Base-by-base conservation (phyloP, 2,113 vertebrate genomes). In the Toxostoma redivivum region DNA sequence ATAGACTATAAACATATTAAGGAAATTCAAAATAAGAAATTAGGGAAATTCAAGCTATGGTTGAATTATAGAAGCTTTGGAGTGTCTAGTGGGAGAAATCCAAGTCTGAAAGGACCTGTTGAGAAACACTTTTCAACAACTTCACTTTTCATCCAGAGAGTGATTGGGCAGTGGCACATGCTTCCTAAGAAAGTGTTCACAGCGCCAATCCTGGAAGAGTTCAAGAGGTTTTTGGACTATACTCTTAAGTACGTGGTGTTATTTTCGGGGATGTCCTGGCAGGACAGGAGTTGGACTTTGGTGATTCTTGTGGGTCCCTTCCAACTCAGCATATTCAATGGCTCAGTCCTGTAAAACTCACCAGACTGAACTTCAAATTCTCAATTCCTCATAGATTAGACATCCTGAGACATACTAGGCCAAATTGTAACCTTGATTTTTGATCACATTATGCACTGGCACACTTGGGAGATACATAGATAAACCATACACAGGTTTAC, bases 401-500 rank as follows among this genome's bases (percentile, higher is more conserved):
- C 44, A 44, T 14, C 4, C n/a, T 76, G 24, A 85, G 19, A 51
- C 24, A 25, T 7, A 51, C 7, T 61, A 56, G 28, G 8, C 13
- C 11, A 67, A 74, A 64, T 7, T 56, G 0, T 47, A 31, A 24
- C 16, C 27, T 79, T 58, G 11, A 31, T 72, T 90, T 94, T 87
- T 71, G 17, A 44, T 70, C 15, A 47, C n/a, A 37, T 51, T 78
- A 22, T 35, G 7, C 13, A 11, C 15, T 58, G 40, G 7, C 15
- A 51, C 15, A 13, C 40, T 44, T 50, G 4, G 33, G 8, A 79
- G 14, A 31, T 33, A n/a, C 2, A 9, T 22, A 21, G 24, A 45
- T 2, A 11, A n/a, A 35, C 12, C 2, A 0, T 27, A 48, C 5
- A 7, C 35, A 28, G 48, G 3, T 40, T 74, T 70, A 85, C 10